These are phyloP conservation scores for Morone chrysops DNA, from an alignment of 2,113 vertebrate species.

Conservation along the genomic window DNA sequence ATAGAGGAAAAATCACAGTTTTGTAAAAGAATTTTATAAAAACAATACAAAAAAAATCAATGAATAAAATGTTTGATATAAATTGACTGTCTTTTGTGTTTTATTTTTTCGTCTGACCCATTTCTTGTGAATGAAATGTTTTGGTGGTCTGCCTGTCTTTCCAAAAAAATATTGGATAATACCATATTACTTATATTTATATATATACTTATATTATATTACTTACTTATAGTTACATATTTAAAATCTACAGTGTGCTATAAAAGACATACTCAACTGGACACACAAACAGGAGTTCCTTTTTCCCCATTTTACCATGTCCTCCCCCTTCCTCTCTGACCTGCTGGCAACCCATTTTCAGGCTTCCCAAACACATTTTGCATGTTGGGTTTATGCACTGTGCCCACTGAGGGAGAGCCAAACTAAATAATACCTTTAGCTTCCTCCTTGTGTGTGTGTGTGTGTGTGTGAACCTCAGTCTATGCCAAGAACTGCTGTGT, in stretches of 20 bases:
- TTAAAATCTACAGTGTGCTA: background rate
- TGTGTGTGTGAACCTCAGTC: slow-evolving; percentile 47
- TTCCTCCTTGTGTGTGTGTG: slow-evolving; percentile 51
- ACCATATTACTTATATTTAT: background rate
- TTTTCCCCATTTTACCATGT: background rate
- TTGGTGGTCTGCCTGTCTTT: background rate
- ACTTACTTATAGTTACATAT: background rate
- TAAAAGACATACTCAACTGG: background rate
- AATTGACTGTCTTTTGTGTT: slow-evolving; percentile 27
- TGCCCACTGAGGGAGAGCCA: slow-evolving; percentile 31
- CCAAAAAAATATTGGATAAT: background rate
- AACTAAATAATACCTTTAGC: slow-evolving; percentile 57
- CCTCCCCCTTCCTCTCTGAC: slow-evolving; percentile 2
- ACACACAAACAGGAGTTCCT: background rate
- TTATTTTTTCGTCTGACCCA: background rate
- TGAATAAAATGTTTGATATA: slow-evolving; percentile 75
- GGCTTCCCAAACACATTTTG: slow-evolving; percentile 36
- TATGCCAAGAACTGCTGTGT: slow-evolving; percentile 72
- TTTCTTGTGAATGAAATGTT: background rate
- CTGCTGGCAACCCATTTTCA: slow-evolving; percentile 18
- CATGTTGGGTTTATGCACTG: slow-evolving; percentile 12
- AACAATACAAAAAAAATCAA: slow-evolving; percentile 42
- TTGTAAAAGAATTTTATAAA: slow-evolving; percentile 80
- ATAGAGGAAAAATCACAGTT: slow-evolving; percentile 58
- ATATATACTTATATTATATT: too few relatives aligned